phyloP scores from a whole-genome alignment of 2,888 invertebrate genomes.

The Epinotia ramella region DNA sequence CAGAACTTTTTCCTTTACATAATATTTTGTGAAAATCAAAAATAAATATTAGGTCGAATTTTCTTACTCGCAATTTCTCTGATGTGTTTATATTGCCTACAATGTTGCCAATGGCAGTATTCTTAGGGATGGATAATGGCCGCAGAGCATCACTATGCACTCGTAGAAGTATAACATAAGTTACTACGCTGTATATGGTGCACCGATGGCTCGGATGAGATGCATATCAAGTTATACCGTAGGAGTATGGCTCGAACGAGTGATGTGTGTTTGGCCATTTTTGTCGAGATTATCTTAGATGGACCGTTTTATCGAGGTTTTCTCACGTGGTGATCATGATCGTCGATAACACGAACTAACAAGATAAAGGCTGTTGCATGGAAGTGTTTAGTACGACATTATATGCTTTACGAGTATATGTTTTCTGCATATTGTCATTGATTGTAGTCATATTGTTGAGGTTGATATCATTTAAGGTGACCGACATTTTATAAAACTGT shows the following conservation, averaged over 20 bases:
- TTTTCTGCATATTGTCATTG: neutral
- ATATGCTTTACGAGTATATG: no score
- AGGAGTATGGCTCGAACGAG: slow-evolving; percentile 2
- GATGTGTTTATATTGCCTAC: neutral
- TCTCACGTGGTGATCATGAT: neutral
- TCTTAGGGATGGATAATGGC: neutral
- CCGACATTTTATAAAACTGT: no score
- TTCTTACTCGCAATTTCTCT: neutral
- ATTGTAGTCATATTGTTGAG: neutral
- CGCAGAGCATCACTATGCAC: neutral
- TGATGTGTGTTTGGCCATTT: slow-evolving; percentile 22
- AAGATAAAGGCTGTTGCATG: neutral
- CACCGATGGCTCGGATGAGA: slow-evolving; percentile 23
- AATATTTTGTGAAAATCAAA: no score
- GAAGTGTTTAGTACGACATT: neutral
- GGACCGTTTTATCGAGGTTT: slow-evolving; percentile 5
- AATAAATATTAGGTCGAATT: neutral
- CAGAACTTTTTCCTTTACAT: no score
- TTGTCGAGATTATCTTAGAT: neutral
- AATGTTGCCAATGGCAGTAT: neutral
- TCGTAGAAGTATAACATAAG: slow-evolving; percentile 3
- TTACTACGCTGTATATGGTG: slow-evolving; percentile 34
- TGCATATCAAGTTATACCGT: slow-evolving; percentile 36
- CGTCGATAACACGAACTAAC: neutral
- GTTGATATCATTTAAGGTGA: no score